Percentiles rank a stretch among this genome's conserved stretches.
Evolutionary conservation across 2,797 vertebrate genomes (phyloP).

Genomic region (Sternotherus odoratus): DNA sequence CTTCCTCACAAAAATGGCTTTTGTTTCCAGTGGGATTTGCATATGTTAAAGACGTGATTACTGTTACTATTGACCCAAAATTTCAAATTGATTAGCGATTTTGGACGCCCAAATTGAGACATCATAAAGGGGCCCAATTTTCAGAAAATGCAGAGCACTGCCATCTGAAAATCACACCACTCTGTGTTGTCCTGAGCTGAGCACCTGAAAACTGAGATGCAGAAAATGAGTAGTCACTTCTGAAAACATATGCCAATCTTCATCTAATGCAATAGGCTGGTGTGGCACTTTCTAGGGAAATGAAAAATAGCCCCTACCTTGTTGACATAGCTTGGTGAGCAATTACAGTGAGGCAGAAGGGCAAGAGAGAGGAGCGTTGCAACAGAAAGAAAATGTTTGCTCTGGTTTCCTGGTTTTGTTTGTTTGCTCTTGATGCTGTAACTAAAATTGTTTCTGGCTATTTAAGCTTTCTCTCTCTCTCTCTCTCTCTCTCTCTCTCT

Average conservation of each 20-base stretch:
- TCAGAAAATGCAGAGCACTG: constrained; percentile 12
- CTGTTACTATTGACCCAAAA: background rate
- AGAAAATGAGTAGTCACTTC: constrained; percentile 17
- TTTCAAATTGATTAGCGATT: constrained; percentile 26
- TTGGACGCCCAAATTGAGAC: background rate
- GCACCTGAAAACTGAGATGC: background rate
- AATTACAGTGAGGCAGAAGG: background rate
- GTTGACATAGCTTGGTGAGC: constrained; percentile 12
- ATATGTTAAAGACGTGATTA: background rate
- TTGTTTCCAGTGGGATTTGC: background rate
- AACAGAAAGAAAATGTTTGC: background rate
- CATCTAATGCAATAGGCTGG: background rate
- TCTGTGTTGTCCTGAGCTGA: background rate
- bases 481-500: too few relatives aligned
- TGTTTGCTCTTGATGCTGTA: background rate
- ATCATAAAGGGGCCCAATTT: constrained; percentile 15
- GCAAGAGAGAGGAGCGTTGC: background rate
- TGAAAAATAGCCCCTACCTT: constrained; percentile 38
- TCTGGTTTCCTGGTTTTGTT: background rate
- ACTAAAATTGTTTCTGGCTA: background rate
- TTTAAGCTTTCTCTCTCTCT: too few relatives aligned
- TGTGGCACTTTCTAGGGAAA: background rate
- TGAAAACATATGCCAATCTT: constrained; percentile 33
- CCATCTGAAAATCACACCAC: background rate
- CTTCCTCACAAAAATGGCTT: background rate